phyloP scores from a whole-genome alignment of 2,113 vertebrate species.

The Mesitornis unicolor region DNA sequence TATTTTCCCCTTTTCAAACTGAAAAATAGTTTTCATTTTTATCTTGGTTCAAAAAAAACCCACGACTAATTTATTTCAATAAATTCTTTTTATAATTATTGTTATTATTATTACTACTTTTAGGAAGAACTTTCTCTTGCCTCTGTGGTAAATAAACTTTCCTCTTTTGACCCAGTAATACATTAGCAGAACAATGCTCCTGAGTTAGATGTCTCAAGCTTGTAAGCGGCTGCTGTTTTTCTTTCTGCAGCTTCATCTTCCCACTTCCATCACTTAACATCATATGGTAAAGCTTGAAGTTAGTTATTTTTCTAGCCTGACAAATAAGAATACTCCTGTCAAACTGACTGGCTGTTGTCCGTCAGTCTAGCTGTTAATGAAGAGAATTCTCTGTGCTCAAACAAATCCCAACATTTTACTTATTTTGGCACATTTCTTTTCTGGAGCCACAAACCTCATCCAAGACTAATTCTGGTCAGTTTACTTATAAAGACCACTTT shows the following conservation, averaged over 20 bases:
- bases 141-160: background rate
- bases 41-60: background rate
- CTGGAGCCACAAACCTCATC: background rate
- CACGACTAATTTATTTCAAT: background rate
- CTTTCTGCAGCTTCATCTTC: background rate
- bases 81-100: background rate
- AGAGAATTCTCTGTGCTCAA: background rate
- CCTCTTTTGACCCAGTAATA: background rate
- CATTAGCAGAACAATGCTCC: background rate
- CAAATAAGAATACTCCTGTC: background rate
- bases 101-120: background rate
- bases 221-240: background rate
- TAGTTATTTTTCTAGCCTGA: background rate
- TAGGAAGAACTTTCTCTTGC: background rate
- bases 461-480: background rate
- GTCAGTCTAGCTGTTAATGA: background rate
- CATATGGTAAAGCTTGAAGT: background rate
- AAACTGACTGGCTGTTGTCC: background rate
- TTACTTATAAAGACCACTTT: background rate
- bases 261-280: background rate
- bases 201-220: background rate
- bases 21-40: background rate
- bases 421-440: background rate
- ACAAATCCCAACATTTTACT: background rate
- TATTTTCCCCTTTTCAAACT: background rate